phyloP scores from a whole-genome alignment of 1,140 invertebrate species.

The Euura lappo region DNA sequence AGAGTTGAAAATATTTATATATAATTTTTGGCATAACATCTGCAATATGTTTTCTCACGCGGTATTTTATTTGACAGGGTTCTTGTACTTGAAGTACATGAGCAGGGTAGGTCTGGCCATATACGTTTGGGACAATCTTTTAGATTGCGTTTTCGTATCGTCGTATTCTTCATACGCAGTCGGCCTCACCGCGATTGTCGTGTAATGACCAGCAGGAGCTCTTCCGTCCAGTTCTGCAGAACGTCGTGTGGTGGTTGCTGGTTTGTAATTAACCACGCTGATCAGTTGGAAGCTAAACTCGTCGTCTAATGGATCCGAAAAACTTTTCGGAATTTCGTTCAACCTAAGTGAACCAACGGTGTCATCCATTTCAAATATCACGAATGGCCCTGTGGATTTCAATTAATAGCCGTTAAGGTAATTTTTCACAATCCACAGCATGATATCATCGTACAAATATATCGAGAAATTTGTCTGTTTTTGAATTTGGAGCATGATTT shows the following conservation, averaged over 20 bases:
- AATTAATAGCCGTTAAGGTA: background rate
- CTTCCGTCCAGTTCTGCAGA: too few species aligned
- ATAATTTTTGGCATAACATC: too few species aligned
- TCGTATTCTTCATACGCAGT: background rate
- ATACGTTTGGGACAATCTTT: background rate
- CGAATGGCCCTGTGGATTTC: background rate
- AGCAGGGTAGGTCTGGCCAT: background rate
- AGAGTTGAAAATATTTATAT: too few species aligned
- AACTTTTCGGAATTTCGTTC: background rate
- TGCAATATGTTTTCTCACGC: too few species aligned
- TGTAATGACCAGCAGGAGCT: background rate
- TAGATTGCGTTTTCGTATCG: background rate
- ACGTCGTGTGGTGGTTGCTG: too few species aligned
- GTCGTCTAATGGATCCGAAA: background rate
- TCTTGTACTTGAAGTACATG: background rate
- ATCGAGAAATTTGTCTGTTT: too few species aligned
- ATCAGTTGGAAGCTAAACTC: too few species aligned
- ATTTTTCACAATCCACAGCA: background rate
- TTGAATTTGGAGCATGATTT: background rate
- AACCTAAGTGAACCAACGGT: background rate
- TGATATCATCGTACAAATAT: too few species aligned
- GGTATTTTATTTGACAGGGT: background rate
- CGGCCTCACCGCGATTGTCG: background rate
- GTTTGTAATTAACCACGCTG: too few species aligned
- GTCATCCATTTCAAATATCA: background rate